Evolutionary conservation across 2,797 vertebrate species (phyloP), one percentile per base, ranked within the genome.

Genomic region (Tauraco hartlaubi): DNA sequence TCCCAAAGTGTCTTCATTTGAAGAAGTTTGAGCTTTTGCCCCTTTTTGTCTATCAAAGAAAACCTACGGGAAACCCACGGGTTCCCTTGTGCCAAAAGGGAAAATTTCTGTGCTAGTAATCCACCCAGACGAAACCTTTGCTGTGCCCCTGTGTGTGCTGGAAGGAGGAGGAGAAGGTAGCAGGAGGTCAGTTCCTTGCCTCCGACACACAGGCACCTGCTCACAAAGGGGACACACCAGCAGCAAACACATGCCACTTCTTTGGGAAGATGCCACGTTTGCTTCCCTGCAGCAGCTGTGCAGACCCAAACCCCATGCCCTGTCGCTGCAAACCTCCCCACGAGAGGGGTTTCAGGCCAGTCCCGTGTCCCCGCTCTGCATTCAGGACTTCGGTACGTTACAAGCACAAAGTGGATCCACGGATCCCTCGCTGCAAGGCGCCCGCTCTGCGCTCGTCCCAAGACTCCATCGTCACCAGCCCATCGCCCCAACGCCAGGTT

Each of bases 291-390:
- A 1, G 9, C 33, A 92, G 55, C 21, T 17, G 29, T 10, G 61
- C 20, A 66, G 76, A 37, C 46, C n/a, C 26, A 84, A 59, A 37
- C n/a, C 58, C 33, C 46, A 26, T 1, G 2, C 12, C 9, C 10
- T 7, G 6, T 6, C 39, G 54, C 82, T 13, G 31, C 20, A 77
- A 58, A 62, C 66, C 26, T 52, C 71, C 51, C 67, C 54, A 17
- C 2, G 1, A 44, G 21, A 64, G 16, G 26, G 29, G 6, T n/a
- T 88, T 39, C 68, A 44, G 67, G 48, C 46, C 41, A 31, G 44
- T 35, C 56, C 54, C 4, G 0, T 2, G 5, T 13, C 52, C 63
- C 61, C 2, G 1, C 48, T 39, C 71, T 55, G 28, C 0, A 0
- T 4, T 49, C 35, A 49, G 75, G 39, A 79, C 37, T 79, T 22